Evolutionary conservation across 2,888 invertebrate species (phyloP).

Genomic region (Hofmannophila pseudospretella): DNA sequence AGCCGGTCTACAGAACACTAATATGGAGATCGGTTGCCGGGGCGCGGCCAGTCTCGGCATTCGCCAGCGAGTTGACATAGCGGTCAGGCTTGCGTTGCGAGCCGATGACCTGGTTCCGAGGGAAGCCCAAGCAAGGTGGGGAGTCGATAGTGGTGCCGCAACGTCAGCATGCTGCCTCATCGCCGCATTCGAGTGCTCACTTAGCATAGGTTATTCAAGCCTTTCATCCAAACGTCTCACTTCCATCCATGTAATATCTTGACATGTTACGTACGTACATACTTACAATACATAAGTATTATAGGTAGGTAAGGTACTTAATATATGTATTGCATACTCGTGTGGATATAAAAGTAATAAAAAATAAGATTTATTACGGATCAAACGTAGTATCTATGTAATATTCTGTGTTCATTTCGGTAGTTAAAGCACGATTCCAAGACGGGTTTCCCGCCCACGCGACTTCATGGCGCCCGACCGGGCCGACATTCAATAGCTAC

Average conservation of each 20-base stretch:
- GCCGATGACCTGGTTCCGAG: conserved; percentile 69
- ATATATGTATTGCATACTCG: no score
- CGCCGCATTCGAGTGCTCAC: no score
- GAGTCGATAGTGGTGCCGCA: not conserved
- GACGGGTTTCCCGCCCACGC: conserved; percentile 76
- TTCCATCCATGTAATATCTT: no score
- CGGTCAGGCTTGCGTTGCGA: conserved; percentile 53
- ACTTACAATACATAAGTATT: no score
- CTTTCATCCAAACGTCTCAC: no score
- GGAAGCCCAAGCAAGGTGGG: conserved; percentile 56
- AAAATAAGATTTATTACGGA: not conserved
- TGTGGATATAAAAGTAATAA: not conserved
- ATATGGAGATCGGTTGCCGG: conserved; percentile 34
- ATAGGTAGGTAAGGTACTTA: no score
- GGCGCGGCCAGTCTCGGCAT: conserved; percentile 42
- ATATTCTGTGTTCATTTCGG: conserved; percentile 32
- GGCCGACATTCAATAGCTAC: conserved; percentile 42
- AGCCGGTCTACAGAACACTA: conserved; percentile 29
- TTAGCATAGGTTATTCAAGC: not conserved
- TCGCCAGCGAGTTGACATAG: conserved; percentile 36
- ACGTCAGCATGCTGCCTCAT: not conserved
- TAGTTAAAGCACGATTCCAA: conserved; percentile 40
- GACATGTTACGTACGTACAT: no score
- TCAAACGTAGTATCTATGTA: not conserved
- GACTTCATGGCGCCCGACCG: conserved; percentile 68